Conservation (phyloP, 2,113 vertebrate species). For the Centropus unirufus region DNA sequence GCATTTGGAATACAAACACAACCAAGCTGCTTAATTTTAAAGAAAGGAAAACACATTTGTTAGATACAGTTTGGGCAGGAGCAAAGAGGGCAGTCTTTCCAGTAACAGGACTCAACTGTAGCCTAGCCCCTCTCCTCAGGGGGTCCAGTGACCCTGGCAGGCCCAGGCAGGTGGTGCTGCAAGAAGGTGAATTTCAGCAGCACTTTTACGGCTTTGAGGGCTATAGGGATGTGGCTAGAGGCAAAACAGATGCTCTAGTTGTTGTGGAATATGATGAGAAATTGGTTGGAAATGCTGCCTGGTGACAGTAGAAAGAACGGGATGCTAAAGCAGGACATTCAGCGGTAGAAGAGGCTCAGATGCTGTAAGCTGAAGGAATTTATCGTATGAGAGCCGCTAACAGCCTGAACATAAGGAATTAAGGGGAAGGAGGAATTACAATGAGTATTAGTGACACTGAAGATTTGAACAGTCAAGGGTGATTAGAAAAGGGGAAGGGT, state of each 20-base stretch:
- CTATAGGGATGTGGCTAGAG: not conserved
- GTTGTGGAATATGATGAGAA: not conserved
- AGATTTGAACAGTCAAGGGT: not conserved
- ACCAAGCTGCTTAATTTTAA: not conserved
- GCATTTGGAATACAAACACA: not conserved
- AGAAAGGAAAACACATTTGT: not conserved
- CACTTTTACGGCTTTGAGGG: rapidly evolving
- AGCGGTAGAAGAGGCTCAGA: not conserved
- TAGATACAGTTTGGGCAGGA: not conserved
- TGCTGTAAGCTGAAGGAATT: not conserved
- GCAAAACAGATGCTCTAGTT: not conserved
- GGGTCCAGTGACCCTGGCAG: not conserved
- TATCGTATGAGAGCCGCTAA: not conserved
- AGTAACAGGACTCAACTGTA: not conserved
- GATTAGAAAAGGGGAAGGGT: not conserved
- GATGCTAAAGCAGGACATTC: not conserved
- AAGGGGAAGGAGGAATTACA: not conserved
- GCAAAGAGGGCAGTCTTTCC: not conserved
- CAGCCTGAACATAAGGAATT: not conserved
- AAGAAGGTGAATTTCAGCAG: not conserved
- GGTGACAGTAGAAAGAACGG: not conserved
- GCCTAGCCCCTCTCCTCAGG: not conserved
- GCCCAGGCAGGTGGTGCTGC: not conserved
- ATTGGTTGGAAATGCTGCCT: not conserved
- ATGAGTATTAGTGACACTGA: not conserved